Conservation (phyloP, 2,888 invertebrate species). For the Tenodera sinensis region DNA sequence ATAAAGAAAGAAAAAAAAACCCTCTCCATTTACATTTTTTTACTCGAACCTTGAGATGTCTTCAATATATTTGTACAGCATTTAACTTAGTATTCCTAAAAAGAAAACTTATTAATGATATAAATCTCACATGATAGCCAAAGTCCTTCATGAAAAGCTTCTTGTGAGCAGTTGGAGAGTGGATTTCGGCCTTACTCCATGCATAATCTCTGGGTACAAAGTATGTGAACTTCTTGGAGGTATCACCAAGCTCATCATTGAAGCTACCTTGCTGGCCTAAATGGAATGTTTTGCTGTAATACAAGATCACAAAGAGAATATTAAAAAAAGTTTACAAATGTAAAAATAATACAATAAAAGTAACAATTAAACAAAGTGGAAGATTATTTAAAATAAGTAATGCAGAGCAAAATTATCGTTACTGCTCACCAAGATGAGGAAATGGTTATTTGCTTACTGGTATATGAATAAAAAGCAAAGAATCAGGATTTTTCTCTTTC, state of each 20-base stretch:
- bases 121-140: constrained; percentile 67
- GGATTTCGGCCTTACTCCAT: constrained; percentile 74
- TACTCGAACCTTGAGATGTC: too few relatives aligned
- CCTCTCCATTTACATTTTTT: too few relatives aligned
- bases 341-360: not conserved
- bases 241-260: constrained; percentile 72
- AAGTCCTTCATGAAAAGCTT: constrained; percentile 79
- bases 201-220: constrained; percentile 89
- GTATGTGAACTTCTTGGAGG: constrained; percentile 78
- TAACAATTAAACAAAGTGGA: not conserved
- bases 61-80: too few relatives aligned
- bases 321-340: constrained; percentile 22
- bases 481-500: too few relatives aligned
- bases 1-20: too few relatives aligned
- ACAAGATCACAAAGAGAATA: constrained; percentile 18
- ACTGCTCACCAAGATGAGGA: too few relatives aligned
- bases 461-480: too few relatives aligned
- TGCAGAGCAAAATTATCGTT: too few relatives aligned
- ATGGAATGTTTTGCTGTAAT: constrained; percentile 69
- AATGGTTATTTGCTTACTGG: too few relatives aligned
- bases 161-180: constrained; percentile 77
- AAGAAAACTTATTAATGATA: not conserved
- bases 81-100: too few relatives aligned
- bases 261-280: constrained; percentile 73
- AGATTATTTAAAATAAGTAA: too few relatives aligned